A percentile compares a stretch with the other conserved stretches of the same genome.
Conservation (phyloP, 2,797 vertebrate species). For the Onychomys leucogaster region DNA sequence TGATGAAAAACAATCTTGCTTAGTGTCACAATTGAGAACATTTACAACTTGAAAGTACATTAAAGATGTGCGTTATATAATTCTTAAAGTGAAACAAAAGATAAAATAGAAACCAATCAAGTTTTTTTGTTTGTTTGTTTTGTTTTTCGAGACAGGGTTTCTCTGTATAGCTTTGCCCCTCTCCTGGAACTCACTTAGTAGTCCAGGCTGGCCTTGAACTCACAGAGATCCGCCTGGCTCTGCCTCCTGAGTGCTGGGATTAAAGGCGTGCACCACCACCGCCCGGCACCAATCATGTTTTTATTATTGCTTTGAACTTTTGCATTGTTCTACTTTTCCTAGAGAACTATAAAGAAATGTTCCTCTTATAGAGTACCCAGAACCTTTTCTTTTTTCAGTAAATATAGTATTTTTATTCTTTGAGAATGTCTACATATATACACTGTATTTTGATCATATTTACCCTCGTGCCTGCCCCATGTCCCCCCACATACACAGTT, state of each 20-base stretch:
- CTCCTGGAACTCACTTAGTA: too few relatives aligned
- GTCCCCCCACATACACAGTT: background rate
- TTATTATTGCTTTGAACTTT: slow-evolving; percentile 2
- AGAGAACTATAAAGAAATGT: slow-evolving; percentile 1
- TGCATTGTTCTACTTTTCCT: slow-evolving; percentile 19
- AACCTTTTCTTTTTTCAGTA: background rate
- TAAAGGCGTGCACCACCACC: too few relatives aligned
- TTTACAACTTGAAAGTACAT: slow-evolving; percentile 2
- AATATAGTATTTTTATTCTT: background rate
- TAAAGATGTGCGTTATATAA: slow-evolving; percentile 32
- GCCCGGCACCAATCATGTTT: background rate
- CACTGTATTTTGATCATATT: background rate
- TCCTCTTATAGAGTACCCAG: background rate
- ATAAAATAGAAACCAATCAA: slow-evolving; percentile 26
- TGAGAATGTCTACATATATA: background rate
- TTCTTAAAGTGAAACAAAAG: slow-evolving; percentile 39
- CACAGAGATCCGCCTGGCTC: too few relatives aligned
- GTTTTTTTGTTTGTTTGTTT: too few relatives aligned
- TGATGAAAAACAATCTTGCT: background rate
- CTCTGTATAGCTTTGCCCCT: too few relatives aligned
- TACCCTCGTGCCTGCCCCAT: background rate
- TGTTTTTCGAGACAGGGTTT: too few relatives aligned
- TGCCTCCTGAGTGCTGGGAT: too few relatives aligned
- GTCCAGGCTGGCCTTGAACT: too few relatives aligned
- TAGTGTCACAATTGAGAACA: slow-evolving; percentile 25